phyloP scores from a whole-genome alignment of 2,797 vertebrate species.

The Phyllotis vaccarum region DNA sequence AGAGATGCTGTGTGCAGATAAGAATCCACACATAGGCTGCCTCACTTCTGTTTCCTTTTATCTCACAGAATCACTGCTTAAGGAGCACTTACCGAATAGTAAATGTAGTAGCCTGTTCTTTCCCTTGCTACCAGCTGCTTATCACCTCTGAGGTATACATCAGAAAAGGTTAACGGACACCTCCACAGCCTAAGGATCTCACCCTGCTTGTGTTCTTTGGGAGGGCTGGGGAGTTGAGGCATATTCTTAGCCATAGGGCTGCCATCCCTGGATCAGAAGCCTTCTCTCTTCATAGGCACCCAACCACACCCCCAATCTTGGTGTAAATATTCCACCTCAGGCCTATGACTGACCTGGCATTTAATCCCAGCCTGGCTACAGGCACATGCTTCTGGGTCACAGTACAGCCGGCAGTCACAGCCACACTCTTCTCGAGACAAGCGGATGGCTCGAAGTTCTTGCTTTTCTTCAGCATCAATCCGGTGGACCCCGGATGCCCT shows the following conservation, averaged over 20 bases:
- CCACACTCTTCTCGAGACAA: slow-evolving; percentile 96
- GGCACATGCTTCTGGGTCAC: slow-evolving; percentile 96
- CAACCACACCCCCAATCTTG: background rate
- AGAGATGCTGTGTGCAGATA: background rate
- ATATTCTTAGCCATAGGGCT: background rate
- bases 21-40: background rate
- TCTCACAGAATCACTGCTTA: background rate
- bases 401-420: slow-evolving; percentile 96
- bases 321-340: background rate
- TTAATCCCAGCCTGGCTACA: slow-evolving; percentile 98
- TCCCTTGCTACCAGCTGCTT: background rate
- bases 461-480: slow-evolving; percentile 96
- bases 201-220: background rate
- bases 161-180: background rate
- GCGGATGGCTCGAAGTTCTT: slow-evolving; percentile 96
- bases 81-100: background rate
- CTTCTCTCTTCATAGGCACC: background rate
- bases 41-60: slow-evolving; percentile 33
- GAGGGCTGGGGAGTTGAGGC: background rate
- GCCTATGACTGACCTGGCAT: slow-evolving; percentile 92
- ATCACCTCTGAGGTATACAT: background rate
- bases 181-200: background rate
- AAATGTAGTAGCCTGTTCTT: background rate
- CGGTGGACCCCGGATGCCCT: slow-evolving; percentile 95
- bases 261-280: background rate